phyloP scores from a whole-genome alignment of 2,113 vertebrate genomes.

The Eudyptes chrysolophus region DNA sequence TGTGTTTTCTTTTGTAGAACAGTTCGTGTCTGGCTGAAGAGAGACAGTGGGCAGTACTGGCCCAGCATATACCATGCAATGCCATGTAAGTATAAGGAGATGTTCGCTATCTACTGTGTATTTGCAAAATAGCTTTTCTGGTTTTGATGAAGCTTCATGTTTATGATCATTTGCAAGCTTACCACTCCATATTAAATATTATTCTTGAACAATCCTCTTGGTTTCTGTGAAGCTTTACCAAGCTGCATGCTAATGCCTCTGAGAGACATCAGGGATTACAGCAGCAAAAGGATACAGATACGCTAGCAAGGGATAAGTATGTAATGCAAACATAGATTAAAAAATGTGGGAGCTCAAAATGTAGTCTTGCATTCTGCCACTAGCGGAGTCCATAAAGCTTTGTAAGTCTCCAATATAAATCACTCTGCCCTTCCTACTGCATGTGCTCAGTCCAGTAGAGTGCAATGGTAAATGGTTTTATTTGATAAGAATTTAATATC shows the following conservation, averaged over 20 bases:
- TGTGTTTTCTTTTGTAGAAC: constrained; percentile 77
- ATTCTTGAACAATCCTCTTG: background rate
- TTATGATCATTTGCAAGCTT: background rate
- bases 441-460: background rate
- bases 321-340: background rate
- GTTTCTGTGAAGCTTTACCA: background rate
- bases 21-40: constrained; percentile 96
- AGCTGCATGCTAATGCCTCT: background rate
- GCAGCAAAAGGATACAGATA: background rate
- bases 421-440: background rate
- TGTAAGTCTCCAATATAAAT: constrained; percentile 31
- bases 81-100: constrained; percentile 85
- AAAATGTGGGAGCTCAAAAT: background rate
- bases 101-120: background rate
- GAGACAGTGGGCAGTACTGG: constrained; percentile 98
- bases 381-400: constrained; percentile 38
- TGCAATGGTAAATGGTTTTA: background rate
- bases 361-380: constrained; percentile 7
- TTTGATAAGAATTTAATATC: constrained; percentile 14
- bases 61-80: constrained; percentile 93
- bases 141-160: background rate
- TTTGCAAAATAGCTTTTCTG: background rate
- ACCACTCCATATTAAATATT: background rate
- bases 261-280: background rate
- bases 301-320: background rate